Base-by-base conservation (phyloP, 2,888 invertebrate species). In the Gortyna flavago region DNA sequence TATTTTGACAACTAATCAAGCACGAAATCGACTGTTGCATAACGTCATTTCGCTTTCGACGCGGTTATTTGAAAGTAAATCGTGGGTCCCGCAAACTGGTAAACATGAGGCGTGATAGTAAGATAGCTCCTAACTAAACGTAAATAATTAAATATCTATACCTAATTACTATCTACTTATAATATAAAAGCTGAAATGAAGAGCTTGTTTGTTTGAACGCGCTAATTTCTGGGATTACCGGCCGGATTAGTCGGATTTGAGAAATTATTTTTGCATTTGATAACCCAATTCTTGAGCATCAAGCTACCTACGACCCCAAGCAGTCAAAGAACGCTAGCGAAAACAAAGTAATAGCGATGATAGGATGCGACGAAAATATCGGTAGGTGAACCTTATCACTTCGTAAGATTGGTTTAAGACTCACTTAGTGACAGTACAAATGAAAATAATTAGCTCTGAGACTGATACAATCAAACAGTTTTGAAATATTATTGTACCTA, bases 11-110 rank as follows among this genome's bases (percentile, higher is more conserved):
- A 87, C 89, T 90, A 91, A 90, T 87, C 85, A 77, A 84, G 79
- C 87, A 80, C 87, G 85, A 74, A 65, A 75, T 77, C 75, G 73
- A 54, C 75, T 75, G 84, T 94, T 93, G 90, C 89, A 83, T 92
- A 93, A 94, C 74, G 69, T 79, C 88, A 90, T 93, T 92, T 91
- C 90, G 90, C 90, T 92, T 90, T 83, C 85, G 78, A 72, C 70
- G 68, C 70, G 72, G 69, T 75, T 59, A 65, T 87, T 91, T 87
- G 92, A 93, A 93, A 93, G 93, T 88, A 87, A 89, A 87, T 84
- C 84, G 86, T 89, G 83, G 82, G 67, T 65, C 77, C 54, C 38
- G 62, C 72, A 67, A 57, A 57, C 54, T 57, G n/a, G 11, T 11
- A 57, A 70, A 74, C 41, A 44, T 72, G 61, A 64, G 51, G 61